Evolutionary conservation across 2,888 invertebrate species (phyloP).

Genomic region (Prostheceraeus crozeri): DNA sequence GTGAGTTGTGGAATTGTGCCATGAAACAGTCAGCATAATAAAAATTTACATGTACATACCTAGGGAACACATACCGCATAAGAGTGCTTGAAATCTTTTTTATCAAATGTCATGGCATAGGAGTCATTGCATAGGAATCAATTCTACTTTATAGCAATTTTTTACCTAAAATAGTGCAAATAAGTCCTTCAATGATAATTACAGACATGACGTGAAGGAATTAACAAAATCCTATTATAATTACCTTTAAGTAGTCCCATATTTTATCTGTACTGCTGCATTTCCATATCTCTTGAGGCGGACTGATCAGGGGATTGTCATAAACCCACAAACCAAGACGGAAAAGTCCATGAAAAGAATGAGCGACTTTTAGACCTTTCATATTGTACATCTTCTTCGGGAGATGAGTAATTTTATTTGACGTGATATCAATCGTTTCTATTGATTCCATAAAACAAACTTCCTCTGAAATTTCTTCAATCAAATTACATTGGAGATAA

Average conservation of each 20-base stretch:
- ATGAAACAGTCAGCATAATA: too few species aligned
- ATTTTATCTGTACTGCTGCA: slow-evolving; percentile 49
- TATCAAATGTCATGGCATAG: too few species aligned
- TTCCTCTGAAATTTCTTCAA: slow-evolving; percentile 47
- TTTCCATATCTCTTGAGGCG: slow-evolving; percentile 54
- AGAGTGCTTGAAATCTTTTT: too few species aligned
- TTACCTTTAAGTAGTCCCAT: slow-evolving; percentile 47
- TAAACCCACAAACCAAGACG: slow-evolving; percentile 54
- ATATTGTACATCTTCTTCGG: slow-evolving; percentile 50
- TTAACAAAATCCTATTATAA: too few species aligned
- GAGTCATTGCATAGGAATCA: too few species aligned
- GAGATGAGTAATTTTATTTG: slow-evolving; percentile 47
- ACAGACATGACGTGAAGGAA: too few species aligned
- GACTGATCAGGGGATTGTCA: slow-evolving; percentile 51
- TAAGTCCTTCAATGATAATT: too few species aligned
- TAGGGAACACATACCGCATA: too few species aligned
- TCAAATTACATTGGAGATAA: slow-evolving; percentile 46
- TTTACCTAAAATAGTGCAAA: too few species aligned
- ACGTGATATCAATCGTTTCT: slow-evolving; percentile 51
- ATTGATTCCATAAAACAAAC: slow-evolving; percentile 49
- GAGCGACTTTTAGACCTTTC: slow-evolving; percentile 47
- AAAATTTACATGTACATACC: too few species aligned
- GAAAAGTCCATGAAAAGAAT: slow-evolving; percentile 48
- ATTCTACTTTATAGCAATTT: too few species aligned
- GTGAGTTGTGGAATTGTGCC: too few species aligned